Percentiles rank a stretch among this genome's conserved stretches.
Conservation (phyloP, 92 coral and sea anemone species). For the Palythoa caribaeorum region DNA sequence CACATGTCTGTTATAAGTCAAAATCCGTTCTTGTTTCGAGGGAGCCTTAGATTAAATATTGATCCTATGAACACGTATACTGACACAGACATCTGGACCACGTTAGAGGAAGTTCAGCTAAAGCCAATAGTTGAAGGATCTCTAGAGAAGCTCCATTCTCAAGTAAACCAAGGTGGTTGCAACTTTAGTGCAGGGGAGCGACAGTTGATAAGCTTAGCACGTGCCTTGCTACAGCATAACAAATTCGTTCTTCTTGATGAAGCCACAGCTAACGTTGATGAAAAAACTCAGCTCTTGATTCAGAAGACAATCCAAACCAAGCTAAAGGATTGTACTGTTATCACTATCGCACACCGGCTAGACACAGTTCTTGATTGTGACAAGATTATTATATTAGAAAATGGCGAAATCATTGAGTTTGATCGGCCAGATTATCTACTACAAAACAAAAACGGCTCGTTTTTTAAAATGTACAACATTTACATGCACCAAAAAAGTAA, state of each 20-base stretch:
- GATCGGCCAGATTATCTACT: constrained; percentile 13
- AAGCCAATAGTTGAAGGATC: constrained; percentile 12
- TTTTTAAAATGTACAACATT: background rate
- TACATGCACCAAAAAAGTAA: background rate
- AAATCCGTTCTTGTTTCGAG: constrained; percentile 27
- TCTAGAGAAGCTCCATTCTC: constrained; percentile 9
- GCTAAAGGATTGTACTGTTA: constrained; percentile 30
- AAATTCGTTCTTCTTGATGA: constrained; percentile 21
- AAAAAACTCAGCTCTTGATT: constrained; percentile 25
- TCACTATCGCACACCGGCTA: constrained; percentile 34
- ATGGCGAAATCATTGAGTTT: constrained; percentile 25
- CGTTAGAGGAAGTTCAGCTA: constrained; percentile 23
- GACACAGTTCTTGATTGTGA: constrained; percentile 39
- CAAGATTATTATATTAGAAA: background rate
- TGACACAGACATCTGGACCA: constrained; percentile 30
- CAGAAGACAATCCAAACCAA: constrained; percentile 13
- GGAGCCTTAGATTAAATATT: constrained; percentile 35
- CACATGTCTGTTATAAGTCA: constrained; percentile 25
- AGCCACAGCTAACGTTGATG: constrained; percentile 20
- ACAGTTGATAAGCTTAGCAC: constrained; percentile 30
- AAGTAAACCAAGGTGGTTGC: constrained; percentile 25
- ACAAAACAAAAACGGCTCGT: background rate
- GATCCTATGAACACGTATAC: background rate
- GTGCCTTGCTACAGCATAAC: constrained; percentile 24
- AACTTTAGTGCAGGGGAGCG: constrained; percentile 36